These are phyloP conservation scores for Paratrypauchen microcephalus DNA, from an alignment of 2,797 vertebrate genomes.

Conservation along the genomic window DNA sequence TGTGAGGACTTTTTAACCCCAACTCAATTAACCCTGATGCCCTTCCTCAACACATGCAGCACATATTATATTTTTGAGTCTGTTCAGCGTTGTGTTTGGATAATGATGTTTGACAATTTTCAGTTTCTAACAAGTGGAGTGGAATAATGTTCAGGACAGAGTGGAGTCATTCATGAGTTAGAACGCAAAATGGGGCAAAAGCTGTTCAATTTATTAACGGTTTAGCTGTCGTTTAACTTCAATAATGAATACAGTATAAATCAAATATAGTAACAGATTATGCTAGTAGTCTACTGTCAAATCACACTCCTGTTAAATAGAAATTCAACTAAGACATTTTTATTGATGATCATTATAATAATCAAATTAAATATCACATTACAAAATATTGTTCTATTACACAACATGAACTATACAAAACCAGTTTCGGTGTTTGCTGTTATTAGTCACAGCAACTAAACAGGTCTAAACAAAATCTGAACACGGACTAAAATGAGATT, in stretches of 20 bases:
- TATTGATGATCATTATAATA: background rate
- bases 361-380: too few species aligned
- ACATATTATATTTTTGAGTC: background rate
- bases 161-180: conserved; percentile 5
- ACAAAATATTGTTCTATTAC: background rate
- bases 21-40: background rate
- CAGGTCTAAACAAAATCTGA: too few species aligned
- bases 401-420: too few species aligned
- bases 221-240: background rate
- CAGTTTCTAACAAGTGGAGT: conserved; percentile 13
- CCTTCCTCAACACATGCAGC: background rate
- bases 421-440: too few species aligned
- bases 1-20: background rate
- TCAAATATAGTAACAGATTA: background rate
- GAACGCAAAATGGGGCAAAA: background rate
- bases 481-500: too few species aligned
- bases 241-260: background rate
- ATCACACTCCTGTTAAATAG: background rate
- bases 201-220: background rate
- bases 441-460: too few species aligned
- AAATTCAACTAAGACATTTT: background rate
- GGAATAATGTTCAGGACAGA: conserved; percentile 15
- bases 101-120: conserved; percentile 32
- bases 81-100: conserved; percentile 15
- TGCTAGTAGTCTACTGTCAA: background rate